Percentiles rank a stretch among this genome's conserved stretches.
Evolutionary conservation across 2,797 vertebrate genomes (phyloP).

Genomic region (Clarias laeviceps): DNA sequence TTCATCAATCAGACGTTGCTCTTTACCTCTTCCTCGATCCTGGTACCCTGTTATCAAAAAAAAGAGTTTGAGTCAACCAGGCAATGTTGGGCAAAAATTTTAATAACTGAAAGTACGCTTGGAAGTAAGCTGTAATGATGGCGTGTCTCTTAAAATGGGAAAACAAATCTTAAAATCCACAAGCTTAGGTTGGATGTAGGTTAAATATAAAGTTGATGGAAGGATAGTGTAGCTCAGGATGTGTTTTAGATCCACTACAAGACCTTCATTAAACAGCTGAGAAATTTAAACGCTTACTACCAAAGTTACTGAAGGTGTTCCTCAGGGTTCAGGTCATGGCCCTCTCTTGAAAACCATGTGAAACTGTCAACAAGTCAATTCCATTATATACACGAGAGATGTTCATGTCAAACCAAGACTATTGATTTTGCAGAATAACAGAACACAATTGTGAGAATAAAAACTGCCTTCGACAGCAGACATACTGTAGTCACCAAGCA

Average conservation of each 20-base stretch:
- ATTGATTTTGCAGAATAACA: too few species aligned
- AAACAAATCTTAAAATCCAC: too few species aligned
- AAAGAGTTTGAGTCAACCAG: background rate
- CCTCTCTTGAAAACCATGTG: background rate
- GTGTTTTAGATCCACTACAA: too few species aligned
- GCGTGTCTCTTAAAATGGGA: too few species aligned
- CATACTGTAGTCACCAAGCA: background rate
- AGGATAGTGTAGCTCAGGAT: too few species aligned
- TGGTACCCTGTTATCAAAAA: background rate
- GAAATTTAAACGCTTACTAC: background rate
- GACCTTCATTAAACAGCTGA: background rate
- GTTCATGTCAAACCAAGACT: too few species aligned
- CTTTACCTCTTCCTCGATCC: background rate
- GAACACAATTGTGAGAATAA: too few species aligned
- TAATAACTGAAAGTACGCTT: background rate
- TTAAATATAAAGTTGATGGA: too few species aligned
- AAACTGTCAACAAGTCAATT: background rate
- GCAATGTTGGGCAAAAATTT: background rate
- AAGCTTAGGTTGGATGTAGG: too few species aligned
- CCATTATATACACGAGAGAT: background rate
- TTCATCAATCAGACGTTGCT: background rate
- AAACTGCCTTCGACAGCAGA: too few species aligned
- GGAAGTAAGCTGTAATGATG: background rate
- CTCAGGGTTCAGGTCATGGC: conserved; percentile 5
- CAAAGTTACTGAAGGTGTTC: background rate